These are phyloP conservation scores for Rhagium mordax DNA, from an alignment of 2,888 invertebrate genomes.

Conservation along the genomic window DNA sequence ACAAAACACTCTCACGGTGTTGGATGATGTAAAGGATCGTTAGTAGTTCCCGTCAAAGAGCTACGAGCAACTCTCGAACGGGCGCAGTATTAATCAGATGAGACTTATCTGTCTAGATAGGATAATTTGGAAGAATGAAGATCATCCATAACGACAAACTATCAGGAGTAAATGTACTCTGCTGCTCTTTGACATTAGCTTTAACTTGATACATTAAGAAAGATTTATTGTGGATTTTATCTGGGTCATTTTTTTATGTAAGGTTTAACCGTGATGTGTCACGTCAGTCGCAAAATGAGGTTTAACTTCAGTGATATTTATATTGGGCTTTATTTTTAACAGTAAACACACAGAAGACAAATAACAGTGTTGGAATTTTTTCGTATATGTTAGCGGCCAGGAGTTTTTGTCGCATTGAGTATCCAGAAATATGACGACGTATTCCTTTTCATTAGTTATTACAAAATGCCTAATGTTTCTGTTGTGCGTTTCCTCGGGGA, in stretches of 20 bases:
- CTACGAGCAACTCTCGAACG: slow-evolving; percentile 13
- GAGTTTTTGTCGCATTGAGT: no score
- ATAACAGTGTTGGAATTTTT: no score
- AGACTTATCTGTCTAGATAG: slow-evolving; percentile 34
- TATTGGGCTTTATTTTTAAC: neutral
- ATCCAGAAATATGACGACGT: no score
- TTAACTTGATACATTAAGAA: slow-evolving; percentile 20
- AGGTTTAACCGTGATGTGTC: neutral
- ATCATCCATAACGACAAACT: slow-evolving; percentile 36
- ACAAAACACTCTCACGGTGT: slow-evolving; percentile 29
- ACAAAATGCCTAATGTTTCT: no score
- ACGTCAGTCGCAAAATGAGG: neutral
- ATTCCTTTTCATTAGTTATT: no score
- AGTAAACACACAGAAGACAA: no score
- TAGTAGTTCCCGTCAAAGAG: slow-evolving; percentile 25
- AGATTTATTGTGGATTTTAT: slow-evolving; percentile 26
- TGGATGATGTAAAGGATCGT: slow-evolving; percentile 31
- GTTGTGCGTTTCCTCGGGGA: no score
- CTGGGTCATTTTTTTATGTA: slow-evolving; percentile 18
- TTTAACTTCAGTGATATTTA: neutral
- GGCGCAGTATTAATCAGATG: slow-evolving; percentile 32
- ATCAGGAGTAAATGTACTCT: slow-evolving; percentile 32
- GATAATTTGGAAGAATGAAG: slow-evolving; percentile 36
- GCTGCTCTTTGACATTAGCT: slow-evolving; percentile 23
- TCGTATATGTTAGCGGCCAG: no score